phyloP scores from a whole-genome alignment of 2,113 vertebrate genomes.

The Ginglymostoma cirratum region DNA sequence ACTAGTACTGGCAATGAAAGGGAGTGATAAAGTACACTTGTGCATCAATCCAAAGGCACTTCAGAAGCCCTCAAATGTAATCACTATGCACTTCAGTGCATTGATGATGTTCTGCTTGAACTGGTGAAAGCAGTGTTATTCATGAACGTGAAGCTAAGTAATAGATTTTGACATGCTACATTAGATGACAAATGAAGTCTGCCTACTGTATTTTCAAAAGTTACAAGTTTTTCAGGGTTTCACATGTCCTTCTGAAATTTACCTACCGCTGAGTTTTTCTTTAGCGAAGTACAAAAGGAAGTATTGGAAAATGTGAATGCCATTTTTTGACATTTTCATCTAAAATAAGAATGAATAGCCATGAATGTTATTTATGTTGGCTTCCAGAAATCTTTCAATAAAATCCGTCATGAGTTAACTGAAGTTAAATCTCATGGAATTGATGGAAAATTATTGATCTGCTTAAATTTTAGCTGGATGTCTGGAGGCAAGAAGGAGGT shows the following conservation, averaged over 20 bases:
- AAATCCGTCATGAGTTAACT: not conserved
- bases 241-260: not conserved
- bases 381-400: not conserved
- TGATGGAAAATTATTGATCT: not conserved
- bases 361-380: not conserved
- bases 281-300: not conserved
- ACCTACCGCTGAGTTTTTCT: not conserved
- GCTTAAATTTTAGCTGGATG: not conserved
- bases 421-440: not conserved
- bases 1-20: not conserved
- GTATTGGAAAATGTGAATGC: not conserved
- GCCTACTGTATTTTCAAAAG: not conserved
- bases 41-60: not conserved
- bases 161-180: not conserved
- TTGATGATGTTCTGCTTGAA: constrained; percentile 5
- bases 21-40: not conserved
- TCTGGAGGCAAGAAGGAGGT: not conserved
- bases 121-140: not conserved
- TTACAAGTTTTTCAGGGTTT: not conserved
- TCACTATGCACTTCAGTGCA: not conserved
- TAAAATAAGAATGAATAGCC: not conserved
- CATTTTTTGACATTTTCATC: not conserved
- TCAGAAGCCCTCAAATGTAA: not conserved
- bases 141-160: not conserved
- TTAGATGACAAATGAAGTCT: not conserved